Base-by-base conservation (phyloP, 2,888 invertebrate genomes). In the Lypha dubia region DNA sequence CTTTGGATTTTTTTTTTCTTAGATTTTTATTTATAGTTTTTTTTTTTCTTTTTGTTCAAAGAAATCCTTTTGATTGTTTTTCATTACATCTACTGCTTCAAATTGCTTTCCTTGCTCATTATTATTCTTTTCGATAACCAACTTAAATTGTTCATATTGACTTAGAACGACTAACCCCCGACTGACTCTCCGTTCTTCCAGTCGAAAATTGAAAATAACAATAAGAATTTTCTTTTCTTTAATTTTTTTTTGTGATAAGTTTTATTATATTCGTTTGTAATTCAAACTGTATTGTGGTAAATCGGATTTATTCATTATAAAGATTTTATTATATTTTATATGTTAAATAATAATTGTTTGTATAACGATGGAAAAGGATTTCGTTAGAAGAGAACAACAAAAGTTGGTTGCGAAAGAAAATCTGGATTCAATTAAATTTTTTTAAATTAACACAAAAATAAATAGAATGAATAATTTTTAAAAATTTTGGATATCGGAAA, bases 61-160 rank as follows among this genome's bases (percentile, higher is more conserved):
- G 11, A 17, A 38, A 44, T 44, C 38, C 15, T 38, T 53, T 63
- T 20, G 53, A 65, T 65, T 75, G 65, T 65, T 75, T 56, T 56
- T 65, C 15, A 20, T 79, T 32, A 63, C 60, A 44, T 20, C 22
- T 15, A 3, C 35, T 65, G 49, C 44, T 56, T 20, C 20, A 62
- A 62, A 51, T 77, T 71, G 44, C 13, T 65, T 44, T 83, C 49
- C 49, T 38, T 79, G 60, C 67, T 83, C 73, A 74, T 79, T 79
- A 74, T 83, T 58, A 56, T 79, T 53, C 62, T 68, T 79, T 56
- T 41, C 38, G 41, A 79, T 56, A 74, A 76, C 9, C 44, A 62
- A 53, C 51, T 68, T 67, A 73, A 83, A 77, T 77, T 67, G 76
- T 28, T 75, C 32, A 17, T 35, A 56, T 32, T 65, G 22, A 38